phyloP scores from a whole-genome alignment of 2,113 vertebrate species.

The Herpetotheres cachinnans region DNA sequence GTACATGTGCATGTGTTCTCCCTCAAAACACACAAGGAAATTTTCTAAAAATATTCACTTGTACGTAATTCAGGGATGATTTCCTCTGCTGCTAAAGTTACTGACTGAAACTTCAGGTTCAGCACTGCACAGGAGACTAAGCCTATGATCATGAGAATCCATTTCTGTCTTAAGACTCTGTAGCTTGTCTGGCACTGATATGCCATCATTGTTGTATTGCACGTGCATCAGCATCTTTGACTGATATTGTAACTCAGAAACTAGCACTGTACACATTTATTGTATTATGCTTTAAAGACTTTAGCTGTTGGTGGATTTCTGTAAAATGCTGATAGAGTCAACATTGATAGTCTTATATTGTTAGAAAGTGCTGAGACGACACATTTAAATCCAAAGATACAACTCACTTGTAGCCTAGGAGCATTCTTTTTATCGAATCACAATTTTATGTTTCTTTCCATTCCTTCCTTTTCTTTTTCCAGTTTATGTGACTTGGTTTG shows the following conservation, averaged over 20 bases:
- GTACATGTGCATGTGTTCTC: neutral
- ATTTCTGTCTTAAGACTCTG: neutral
- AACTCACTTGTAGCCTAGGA: neutral
- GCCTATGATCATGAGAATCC: neutral
- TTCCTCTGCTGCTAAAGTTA: neutral
- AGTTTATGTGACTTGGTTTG: neutral
- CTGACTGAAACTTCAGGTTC: neutral
- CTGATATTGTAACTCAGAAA: neutral
- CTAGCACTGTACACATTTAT: neutral
- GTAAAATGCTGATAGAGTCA: neutral
- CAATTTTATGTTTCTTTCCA: neutral
- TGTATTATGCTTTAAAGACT: neutral
- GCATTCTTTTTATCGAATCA: neutral
- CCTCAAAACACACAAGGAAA: neutral
- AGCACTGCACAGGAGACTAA: neutral
- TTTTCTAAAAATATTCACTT: neutral
- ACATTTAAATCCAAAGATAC: neutral
- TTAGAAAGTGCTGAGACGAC: neutral
- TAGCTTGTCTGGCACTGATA: neutral
- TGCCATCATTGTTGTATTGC: neutral
- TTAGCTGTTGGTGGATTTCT: neutral
- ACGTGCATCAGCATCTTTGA: neutral
- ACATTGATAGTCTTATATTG: neutral
- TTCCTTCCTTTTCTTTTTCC: neutral
- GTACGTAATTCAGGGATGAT: neutral